phyloP scores from a whole-genome alignment of 1,140 invertebrate genomes.

The Drosophila mojavensis region DNA sequence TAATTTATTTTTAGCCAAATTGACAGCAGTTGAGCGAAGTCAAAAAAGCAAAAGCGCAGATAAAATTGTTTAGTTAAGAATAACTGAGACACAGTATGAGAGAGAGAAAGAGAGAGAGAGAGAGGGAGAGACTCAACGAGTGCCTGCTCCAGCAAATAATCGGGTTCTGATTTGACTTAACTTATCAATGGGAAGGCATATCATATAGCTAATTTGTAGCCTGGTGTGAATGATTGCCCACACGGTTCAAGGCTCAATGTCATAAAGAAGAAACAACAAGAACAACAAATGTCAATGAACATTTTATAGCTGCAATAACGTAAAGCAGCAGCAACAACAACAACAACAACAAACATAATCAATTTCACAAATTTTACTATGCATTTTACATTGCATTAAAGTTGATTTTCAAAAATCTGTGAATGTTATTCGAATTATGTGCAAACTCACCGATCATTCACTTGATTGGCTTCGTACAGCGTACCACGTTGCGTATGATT shows the following conservation, averaged over 20 bases:
- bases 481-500: constrained; percentile 67
- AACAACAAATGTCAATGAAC: constrained; percentile 18
- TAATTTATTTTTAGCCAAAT: constrained; percentile 81
- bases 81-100: background rate
- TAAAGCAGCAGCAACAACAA: background rate
- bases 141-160: constrained; percentile 27
- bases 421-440: constrained; percentile 31
- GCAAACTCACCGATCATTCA: constrained; percentile 52
- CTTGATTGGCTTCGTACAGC: constrained; percentile 38
- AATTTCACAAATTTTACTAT: constrained; percentile 39
- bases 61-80: constrained; percentile 67
- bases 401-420: background rate
- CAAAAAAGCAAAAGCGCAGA: constrained; percentile 45
- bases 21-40: constrained; percentile 58
- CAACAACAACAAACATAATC: constrained; percentile 7
- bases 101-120: constrained; percentile 3
- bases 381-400: constrained; percentile 6
- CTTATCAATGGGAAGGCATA: constrained; percentile 52
- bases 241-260: constrained; percentile 61
- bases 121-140: background rate
- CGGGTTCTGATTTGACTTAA: constrained; percentile 45
- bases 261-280: constrained; percentile 13
- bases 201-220: constrained; percentile 30
- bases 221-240: constrained; percentile 56
- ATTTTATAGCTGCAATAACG: constrained; percentile 12